These are phyloP conservation scores for Novumbra hubbsi DNA, from an alignment of 2,797 vertebrate species.

Conservation along the genomic window DNA sequence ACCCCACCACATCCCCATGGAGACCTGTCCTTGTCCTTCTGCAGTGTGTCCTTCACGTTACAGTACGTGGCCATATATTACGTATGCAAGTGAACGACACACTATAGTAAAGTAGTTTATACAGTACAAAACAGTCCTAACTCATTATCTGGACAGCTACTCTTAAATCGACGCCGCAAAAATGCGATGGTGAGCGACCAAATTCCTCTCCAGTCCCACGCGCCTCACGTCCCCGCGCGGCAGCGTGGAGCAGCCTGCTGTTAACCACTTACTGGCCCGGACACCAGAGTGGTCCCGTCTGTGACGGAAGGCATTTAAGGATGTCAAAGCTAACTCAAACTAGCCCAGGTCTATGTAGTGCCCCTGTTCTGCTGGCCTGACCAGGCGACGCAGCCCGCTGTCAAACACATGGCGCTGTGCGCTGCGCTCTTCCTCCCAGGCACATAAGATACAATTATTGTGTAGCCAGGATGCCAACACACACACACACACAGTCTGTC, in stretches of 20 bases:
- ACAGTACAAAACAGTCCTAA: neutral
- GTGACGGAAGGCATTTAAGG: slow-evolving; percentile 40
- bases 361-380: neutral
- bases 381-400: slow-evolving; percentile 47
- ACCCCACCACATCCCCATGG: slow-evolving; percentile 46
- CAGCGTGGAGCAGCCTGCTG: neutral
- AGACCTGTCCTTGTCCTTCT: slow-evolving; percentile 46
- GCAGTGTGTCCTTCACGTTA: neutral
- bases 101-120: neutral
- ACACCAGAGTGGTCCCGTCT: slow-evolving; percentile 30
- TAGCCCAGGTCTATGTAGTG: slow-evolving; percentile 50
- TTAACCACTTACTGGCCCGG: slow-evolving; percentile 14
- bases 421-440: slow-evolving; percentile 63
- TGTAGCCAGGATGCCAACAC: slow-evolving; percentile 83
- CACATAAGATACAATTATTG: slow-evolving; percentile 83
- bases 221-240: slow-evolving; percentile 13
- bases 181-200: neutral
- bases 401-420: slow-evolving; percentile 79
- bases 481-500: slow-evolving; percentile 86
- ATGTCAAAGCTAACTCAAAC: slow-evolving; percentile 43
- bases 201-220: neutral
- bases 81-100: neutral
- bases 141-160: neutral
- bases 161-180: neutral
- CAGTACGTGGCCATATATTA: neutral